Evolutionary conservation across 2,888 invertebrate species (phyloP).

Genomic region (Drosophila dives): DNA sequence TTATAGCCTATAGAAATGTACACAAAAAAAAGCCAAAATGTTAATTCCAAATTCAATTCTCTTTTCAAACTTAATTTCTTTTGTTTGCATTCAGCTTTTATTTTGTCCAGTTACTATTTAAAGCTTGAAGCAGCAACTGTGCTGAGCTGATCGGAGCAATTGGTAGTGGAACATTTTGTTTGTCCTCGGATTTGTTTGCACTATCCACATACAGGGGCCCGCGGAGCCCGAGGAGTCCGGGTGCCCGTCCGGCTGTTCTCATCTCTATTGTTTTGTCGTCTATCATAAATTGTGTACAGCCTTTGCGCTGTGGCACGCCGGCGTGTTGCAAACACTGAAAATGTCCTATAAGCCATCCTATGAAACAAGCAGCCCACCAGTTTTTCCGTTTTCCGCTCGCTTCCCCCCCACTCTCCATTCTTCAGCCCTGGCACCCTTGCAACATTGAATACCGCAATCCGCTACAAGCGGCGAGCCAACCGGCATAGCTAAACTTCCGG

Average conservation of each 20-base stretch:
- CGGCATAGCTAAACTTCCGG: constrained; percentile 80
- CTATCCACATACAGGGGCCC: not conserved
- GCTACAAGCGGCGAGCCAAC: constrained; percentile 63
- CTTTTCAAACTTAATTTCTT: not conserved
- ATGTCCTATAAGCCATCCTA: constrained; percentile 57
- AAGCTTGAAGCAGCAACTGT: not conserved
- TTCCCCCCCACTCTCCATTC: not conserved
- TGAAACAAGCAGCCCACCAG: constrained; percentile 51
- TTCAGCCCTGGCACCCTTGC: not conserved
- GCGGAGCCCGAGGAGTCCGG: not conserved
- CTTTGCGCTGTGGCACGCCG: constrained; percentile 35
- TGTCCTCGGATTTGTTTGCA: constrained; percentile 8
- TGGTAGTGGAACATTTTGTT: not conserved
- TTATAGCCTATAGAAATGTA: not conserved
- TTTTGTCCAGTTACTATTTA: not conserved
- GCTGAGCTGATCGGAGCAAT: not conserved
- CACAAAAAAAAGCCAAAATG: not conserved
- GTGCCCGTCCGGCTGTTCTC: not conserved
- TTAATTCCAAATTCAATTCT: not conserved
- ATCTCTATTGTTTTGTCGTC: constrained; percentile 50
- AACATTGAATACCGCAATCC: constrained; percentile 49
- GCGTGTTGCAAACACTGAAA: constrained; percentile 46
- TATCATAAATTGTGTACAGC: constrained; percentile 76
- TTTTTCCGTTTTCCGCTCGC: constrained; percentile 42
- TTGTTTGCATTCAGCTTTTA: not conserved